Evolutionary conservation across 2,113 vertebrate genomes (phyloP).

Genomic region (Bos taurus): ARS-UCD2.0 NC_037344.1:29089501-29090000

Average conservation of each 20-base stretch:
- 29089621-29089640: constrained; percentile 17
- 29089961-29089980: neutral
- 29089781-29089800: neutral
- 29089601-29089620: neutral
- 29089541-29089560: neutral
- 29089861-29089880: neutral
- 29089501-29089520: neutral
- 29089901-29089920: neutral
- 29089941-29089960: neutral
- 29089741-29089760: neutral
- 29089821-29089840: neutral
- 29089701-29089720: neutral
- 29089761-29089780: constrained; percentile 17
- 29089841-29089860: neutral
- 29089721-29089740: neutral
- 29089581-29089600: neutral
- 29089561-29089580: constrained; percentile 1
- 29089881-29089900: neutral
- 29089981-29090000: neutral
- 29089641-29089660: neutral
- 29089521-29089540: neutral
- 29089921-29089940: neutral
- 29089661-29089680: neutral
- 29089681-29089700: neutral
- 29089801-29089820: neutral